phyloP scores from a whole-genome alignment of 2,888 invertebrate species.

The Rapana venosa region DNA sequence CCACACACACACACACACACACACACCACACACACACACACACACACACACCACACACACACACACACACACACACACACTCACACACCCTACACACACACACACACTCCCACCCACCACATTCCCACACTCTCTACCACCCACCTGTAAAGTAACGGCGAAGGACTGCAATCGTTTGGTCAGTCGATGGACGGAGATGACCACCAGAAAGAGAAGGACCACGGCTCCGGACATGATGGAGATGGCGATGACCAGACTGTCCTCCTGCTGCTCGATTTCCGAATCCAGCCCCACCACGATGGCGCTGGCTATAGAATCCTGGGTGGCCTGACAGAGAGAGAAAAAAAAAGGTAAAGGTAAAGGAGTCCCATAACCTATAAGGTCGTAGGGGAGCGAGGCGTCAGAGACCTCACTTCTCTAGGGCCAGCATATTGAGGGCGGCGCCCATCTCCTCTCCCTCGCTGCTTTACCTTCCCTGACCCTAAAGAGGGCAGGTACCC shows the following conservation, averaged over 20 bases:
- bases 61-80: neutral
- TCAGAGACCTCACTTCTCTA: too few relatives aligned
- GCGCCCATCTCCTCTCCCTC: too few relatives aligned
- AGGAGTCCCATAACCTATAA: too few relatives aligned
- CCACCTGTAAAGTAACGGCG: conserved; percentile 49
- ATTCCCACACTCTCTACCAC: conserved; percentile 57
- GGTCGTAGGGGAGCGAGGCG: too few relatives aligned
- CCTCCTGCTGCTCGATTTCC: conserved; percentile 41
- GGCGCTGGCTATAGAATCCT: conserved; percentile 43
- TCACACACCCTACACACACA: too few relatives aligned
- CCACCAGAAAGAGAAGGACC: conserved; percentile 52
- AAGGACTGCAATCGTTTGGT: conserved; percentile 48
- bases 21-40: neutral
- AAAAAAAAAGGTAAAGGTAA: too few relatives aligned
- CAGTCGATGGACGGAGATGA: conserved; percentile 53
- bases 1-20: neutral
- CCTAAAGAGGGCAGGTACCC: too few relatives aligned
- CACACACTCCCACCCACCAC: conserved; percentile 45
- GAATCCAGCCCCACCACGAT: conserved; percentile 39
- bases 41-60: neutral
- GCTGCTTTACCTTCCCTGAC: too few relatives aligned
- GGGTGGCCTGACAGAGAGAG: conserved; percentile 41
- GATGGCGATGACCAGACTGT: conserved; percentile 38
- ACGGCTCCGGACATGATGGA: conserved; percentile 50
- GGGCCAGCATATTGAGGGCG: too few relatives aligned